Evolutionary conservation across 2,113 vertebrate genomes (phyloP), one percentile per base, ranked within the genome.

Genomic region (Oenanthe melanoleuca): DNA sequence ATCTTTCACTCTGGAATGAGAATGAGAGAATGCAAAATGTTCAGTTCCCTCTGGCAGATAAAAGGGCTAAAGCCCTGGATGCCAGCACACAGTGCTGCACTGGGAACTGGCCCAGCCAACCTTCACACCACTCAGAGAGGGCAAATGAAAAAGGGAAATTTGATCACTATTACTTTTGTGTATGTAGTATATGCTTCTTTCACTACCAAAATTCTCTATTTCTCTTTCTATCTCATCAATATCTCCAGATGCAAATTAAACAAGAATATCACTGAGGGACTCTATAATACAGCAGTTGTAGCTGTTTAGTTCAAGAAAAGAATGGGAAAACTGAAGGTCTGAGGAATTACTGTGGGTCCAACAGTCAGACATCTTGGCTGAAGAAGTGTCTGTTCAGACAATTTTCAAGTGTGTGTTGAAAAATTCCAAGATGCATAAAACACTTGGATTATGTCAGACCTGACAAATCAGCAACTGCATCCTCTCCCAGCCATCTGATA

Each of bases 401-500:
- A 16, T 82, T 52, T 81, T 56, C 38, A 63, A 91, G 67, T 5
- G 33, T 4, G 19, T 18, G 9, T 15, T 28, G 14, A 91, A 59
- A 92, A 85, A 93, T 29, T 72, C 50, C 79, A 95, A 65, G 28
- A 23, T 19, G 63, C 45, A 50, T 34, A 73, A 50, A 96, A 23
- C 37, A 70, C 45, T 60, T 3, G 1, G 70, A 95, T 94, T 74
- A 93, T 94, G 74, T 86, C 88, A 95, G 74, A 80, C 49, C 85
- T 69, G 37, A 92, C 45, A 93, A 89, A 40, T 19, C 89, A 94
- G 53, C 33, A 81, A 72, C 80, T 91, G 59, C 71, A 64, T 88
- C 95, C 85, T 77, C 69, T 92, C 45, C 34, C 55, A 77, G 64
- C 34, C 92, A 94, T 86, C 88, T 94, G 95, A 97, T 55, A 55